A percentile compares a stretch with the other conserved stretches of the same genome.
Evolutionary conservation across 2,888 invertebrate genomes (phyloP).

Genomic region (Morinoia aosen): DNA sequence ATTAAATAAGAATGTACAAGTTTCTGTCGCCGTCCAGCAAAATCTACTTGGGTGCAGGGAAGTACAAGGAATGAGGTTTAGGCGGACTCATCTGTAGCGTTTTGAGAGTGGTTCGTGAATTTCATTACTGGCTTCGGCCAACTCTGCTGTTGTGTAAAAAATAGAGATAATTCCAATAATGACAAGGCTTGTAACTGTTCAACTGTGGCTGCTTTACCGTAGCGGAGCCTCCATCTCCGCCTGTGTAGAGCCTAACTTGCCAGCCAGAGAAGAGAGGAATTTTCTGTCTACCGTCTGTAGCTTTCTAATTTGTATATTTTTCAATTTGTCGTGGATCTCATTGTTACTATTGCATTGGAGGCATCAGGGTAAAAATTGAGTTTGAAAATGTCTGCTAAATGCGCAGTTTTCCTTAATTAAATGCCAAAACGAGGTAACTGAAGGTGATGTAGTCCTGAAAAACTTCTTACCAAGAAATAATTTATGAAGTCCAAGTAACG

Average conservation of each 20-base stretch:
- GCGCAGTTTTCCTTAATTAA: neutral
- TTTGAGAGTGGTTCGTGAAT: neutral
- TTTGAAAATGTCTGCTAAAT: neutral
- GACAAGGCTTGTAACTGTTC: too few relatives aligned
- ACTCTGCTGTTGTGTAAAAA: neutral
- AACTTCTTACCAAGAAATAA: neutral
- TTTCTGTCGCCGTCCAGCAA: neutral
- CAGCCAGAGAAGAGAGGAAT: neutral
- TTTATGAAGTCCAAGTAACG: neutral
- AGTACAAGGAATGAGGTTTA: neutral
- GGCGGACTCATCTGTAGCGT: neutral
- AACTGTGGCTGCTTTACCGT: neutral
- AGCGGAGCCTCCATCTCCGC: neutral
- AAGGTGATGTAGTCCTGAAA: neutral
- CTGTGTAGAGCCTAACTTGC: neutral
- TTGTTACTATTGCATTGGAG: neutral
- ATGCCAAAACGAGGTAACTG: neutral
- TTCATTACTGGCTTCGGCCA: neutral
- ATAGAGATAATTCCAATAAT: too few relatives aligned
- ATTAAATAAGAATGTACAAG: neutral
- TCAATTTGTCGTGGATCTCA: neutral
- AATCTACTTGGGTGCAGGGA: neutral
- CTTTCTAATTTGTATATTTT: neutral
- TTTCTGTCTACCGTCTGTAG: neutral
- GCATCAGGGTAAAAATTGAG: neutral